Percentiles rank a stretch among this genome's conserved stretches.
Conservation (phyloP, 2,888 invertebrate genomes). For the Brachyptera risi region DNA sequence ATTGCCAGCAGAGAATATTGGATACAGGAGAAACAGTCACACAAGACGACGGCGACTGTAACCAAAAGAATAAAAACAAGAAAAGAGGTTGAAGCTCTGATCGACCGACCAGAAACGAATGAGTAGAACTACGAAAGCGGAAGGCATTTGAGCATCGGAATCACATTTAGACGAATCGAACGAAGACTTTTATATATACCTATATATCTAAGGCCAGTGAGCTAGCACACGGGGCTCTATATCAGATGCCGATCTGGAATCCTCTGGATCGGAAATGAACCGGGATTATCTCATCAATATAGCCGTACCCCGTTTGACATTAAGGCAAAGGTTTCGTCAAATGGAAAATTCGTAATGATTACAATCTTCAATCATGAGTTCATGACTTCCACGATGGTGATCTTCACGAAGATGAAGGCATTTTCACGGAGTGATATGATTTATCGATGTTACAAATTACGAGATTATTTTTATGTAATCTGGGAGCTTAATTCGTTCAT, state of each 20-base stretch:
- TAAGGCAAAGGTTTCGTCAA: neutral
- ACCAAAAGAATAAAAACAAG: slow-evolving; percentile 18
- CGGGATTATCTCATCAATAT: slow-evolving; percentile 4
- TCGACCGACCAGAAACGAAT: slow-evolving; percentile 23
- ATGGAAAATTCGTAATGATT: neutral
- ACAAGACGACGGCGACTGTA: slow-evolving; percentile 15
- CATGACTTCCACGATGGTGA: too few relatives aligned
- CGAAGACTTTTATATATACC: neutral
- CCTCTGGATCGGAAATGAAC: neutral
- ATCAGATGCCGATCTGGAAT: neutral
- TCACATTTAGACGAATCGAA: slow-evolving; percentile 19
- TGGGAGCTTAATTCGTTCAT: too few relatives aligned
- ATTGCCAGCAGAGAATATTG: slow-evolving; percentile 26
- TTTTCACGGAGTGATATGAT: too few relatives aligned
- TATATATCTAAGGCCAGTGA: neutral
- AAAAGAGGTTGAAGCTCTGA: slow-evolving; percentile 4
- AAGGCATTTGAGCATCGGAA: slow-evolving; percentile 23
- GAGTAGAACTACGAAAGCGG: slow-evolving; percentile 11
- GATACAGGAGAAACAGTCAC: slow-evolving; percentile 15
- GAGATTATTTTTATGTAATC: too few relatives aligned
- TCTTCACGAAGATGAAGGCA: too few relatives aligned
- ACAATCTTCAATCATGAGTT: too few relatives aligned
- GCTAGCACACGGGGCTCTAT: neutral
- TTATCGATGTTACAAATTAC: too few relatives aligned
- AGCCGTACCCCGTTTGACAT: neutral